Base-by-base conservation (phyloP, 2,888 invertebrate genomes). In the Slavum lentiscoides region DNA sequence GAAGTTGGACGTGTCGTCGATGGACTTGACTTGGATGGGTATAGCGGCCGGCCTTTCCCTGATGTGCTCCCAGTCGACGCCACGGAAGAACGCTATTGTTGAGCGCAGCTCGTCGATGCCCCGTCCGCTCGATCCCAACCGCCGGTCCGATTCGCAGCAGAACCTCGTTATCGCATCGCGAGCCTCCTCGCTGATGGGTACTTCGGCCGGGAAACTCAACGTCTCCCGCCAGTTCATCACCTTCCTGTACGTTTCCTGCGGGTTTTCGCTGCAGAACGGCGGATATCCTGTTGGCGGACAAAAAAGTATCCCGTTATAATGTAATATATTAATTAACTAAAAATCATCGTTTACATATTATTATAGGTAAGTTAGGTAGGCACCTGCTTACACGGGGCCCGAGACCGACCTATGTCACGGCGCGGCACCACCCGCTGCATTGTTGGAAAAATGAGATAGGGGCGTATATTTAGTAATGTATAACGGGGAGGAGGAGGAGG, bases 181-280 rank as follows among this genome's bases (percentile, higher is more conserved):
- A 83, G 99, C 97, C 88, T 98, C 97, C 88, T 97, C 97, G 83
- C 97, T 97, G 87, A 99, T 99, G 83, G 99, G 99, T 85, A 98
- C 96, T 90, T 99, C 99, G 0, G 99, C 98, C 19, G 99, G 99
- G 88, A 99, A 99, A 81, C 96, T 93, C 82, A 99, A 90, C 2
- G 98, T 98, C 86, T 99, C 98, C 84, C 97, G 91, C 99, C 99
- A 99, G 86, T 98, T 98, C 97, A 99, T 98, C 84, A 99, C 98
- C 88, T 97, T 97, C 84, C 92, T 90, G 87, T 97, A 97, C 30
- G 97, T 97, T 88, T 97, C 97, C 87, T 97, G 97, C 5, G 97
- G 96, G 84, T 95, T 98, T 88, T 99, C 98, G 82, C 98, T 98
- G 88, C 99, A 99, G 88, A 99, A 99, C 77, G 99, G 99, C 83